Evolutionary conservation across 2,113 vertebrate species (phyloP).

Genomic region (Perca schrenkii): DNA sequence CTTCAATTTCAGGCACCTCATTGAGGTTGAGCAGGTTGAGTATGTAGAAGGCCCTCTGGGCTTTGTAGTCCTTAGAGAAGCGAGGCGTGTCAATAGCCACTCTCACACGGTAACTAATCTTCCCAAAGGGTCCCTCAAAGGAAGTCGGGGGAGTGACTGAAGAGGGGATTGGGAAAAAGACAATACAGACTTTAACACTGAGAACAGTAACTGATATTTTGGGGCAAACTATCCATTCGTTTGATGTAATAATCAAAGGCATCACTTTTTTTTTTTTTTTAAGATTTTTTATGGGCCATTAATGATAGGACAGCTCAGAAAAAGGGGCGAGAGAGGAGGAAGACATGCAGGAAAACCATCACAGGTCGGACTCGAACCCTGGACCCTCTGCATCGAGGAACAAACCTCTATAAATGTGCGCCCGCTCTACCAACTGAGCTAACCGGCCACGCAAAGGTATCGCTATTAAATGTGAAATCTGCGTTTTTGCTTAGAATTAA

Average conservation of each 20-base stretch:
- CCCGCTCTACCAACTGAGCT: no score
- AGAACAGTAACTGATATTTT: neutral
- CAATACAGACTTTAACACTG: neutral
- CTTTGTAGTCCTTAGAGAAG: conserved; percentile 95
- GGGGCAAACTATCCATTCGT: neutral
- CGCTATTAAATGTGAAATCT: neutral
- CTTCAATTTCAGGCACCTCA: conserved; percentile 92
- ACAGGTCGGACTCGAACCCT: no score
- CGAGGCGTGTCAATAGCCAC: conserved; percentile 93
- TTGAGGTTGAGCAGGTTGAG: conserved; percentile 95
- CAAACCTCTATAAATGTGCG: no score
- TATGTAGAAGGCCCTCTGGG: conserved; percentile 90
- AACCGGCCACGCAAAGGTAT: neutral
- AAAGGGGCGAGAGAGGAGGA: no score
- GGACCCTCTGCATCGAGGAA: no score
- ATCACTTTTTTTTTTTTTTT: neutral
- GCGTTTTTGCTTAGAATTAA: neutral
- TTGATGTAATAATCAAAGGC: neutral
- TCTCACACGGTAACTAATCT: conserved; percentile 89
- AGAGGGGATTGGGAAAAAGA: neutral
- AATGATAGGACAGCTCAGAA: no score
- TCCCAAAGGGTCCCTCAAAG: conserved; percentile 96
- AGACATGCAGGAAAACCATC: no score
- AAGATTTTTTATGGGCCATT: no score
- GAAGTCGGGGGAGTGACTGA: conserved; percentile 92